A percentile compares a stretch with the other conserved stretches of the same genome.
These are phyloP conservation scores for Aeoliscus strigatus DNA, from an alignment of 2,797 vertebrate genomes.

Conservation along the genomic window DNA sequence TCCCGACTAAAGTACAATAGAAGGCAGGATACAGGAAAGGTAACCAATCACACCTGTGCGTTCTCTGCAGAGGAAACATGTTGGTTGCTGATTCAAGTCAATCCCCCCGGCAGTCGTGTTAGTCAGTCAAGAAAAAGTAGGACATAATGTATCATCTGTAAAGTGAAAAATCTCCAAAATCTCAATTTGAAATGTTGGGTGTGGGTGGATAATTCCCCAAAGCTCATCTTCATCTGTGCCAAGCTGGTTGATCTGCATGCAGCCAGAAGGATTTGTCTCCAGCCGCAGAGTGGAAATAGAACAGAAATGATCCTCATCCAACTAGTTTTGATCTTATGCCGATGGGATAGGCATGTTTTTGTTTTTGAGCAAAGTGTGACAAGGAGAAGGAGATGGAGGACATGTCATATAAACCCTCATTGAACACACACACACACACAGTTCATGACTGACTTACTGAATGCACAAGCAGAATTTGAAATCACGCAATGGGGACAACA, in stretches of 20 bases:
- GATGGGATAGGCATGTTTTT: slow-evolving; percentile 7
- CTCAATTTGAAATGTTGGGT: slow-evolving; percentile 56
- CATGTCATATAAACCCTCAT: not conserved
- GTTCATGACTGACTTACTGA: too few relatives aligned
- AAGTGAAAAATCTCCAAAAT: slow-evolving; percentile 54
- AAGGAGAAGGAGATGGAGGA: slow-evolving; percentile 4
- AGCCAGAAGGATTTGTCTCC: slow-evolving; percentile 50
- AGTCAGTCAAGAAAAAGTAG: slow-evolving; percentile 21
- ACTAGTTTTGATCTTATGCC: slow-evolving; percentile 10
- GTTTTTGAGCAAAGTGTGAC: too few relatives aligned
- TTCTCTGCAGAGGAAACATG: slow-evolving; percentile 17
- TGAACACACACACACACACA: not conserved
- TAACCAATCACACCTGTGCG: slow-evolving; percentile 4
- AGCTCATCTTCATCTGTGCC: slow-evolving; percentile 52
- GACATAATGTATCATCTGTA: slow-evolving; percentile 42
- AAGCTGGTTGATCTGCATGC: slow-evolving; percentile 46
- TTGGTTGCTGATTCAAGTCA: slow-evolving; percentile 21
- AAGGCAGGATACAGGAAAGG: too few relatives aligned
- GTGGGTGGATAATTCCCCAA: slow-evolving; percentile 58
- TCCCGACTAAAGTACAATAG: slow-evolving; percentile 1
- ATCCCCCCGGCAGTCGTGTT: slow-evolving; percentile 12
- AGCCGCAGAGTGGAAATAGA: slow-evolving; percentile 46
- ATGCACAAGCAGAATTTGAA: not conserved
- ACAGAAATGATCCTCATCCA: slow-evolving; percentile 18
- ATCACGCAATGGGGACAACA: not conserved